Evolutionary conservation across 2,888 invertebrate genomes (phyloP).

Genomic region (Aelia acuminata): DNA sequence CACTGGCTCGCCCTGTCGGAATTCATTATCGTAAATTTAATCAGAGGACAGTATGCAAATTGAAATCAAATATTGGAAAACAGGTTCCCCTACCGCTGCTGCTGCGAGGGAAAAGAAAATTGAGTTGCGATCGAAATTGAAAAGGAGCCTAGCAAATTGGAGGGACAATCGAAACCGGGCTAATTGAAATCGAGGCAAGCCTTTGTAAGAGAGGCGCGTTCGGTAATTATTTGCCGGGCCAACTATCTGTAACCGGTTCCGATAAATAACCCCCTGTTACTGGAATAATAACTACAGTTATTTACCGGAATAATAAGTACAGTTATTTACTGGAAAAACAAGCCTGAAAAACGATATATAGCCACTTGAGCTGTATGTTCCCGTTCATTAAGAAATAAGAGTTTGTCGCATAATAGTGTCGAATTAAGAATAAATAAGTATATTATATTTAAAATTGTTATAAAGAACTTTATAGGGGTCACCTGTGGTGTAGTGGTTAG

Average conservation of each 20-base stretch:
- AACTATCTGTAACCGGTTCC: not conserved
- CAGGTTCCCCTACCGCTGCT: not conserved
- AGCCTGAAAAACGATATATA: too few species aligned
- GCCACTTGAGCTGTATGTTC: too few species aligned
- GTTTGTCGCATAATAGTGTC: too few species aligned
- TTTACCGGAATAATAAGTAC: constrained; percentile 10
- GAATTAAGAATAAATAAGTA: too few species aligned
- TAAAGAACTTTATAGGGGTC: too few species aligned
- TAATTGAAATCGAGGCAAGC: constrained; percentile 35
- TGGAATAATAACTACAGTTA: not conserved
- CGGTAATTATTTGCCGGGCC: constrained; percentile 25
- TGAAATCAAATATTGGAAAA: constrained; percentile 31
- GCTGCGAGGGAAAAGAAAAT: constrained; percentile 4
- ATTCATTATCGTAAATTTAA: constrained; percentile 45
- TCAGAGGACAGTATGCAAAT: constrained; percentile 44
- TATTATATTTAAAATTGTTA: too few species aligned
- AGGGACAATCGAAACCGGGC: not conserved
- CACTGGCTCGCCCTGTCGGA: constrained; percentile 35
- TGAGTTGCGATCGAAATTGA: constrained; percentile 20
- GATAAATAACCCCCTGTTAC: not conserved
- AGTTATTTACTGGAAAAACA: too few species aligned
- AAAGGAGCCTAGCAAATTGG: constrained; percentile 21
- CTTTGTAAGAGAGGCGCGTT: constrained; percentile 1
- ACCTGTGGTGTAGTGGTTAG: too few species aligned
- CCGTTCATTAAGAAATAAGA: too few species aligned